Base-by-base conservation (phyloP, 2,888 invertebrate genomes). In the Podotricha telesiphe region DNA sequence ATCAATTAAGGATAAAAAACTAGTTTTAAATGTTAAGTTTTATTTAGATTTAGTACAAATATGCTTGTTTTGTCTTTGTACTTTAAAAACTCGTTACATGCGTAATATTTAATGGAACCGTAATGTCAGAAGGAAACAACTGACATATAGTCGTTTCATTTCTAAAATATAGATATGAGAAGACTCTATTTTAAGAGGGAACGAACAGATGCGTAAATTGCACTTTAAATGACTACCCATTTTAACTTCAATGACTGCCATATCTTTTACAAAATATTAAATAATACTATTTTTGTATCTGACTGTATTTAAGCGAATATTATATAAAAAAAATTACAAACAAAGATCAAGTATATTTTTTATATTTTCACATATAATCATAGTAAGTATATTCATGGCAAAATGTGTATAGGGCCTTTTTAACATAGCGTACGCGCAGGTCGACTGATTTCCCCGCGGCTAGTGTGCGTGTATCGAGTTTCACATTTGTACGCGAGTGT, bases 401-500 rank as follows among this genome's bases (percentile, higher is more conserved):
- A 62, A 28, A 62, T 62, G 61, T 56, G 37, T 51, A 72, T 68
- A 72, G 51, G 71, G 65, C 72, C 69, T 71, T 71, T 66, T 71
- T 69, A 71, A 73, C 61, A 67, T 56, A 75, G 73, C 74, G 74
- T 74, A 73, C 74, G 73, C 75, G 76, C 73, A 68, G 70, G 70
- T 71, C 71, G 70, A 72, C 80, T 82, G 86, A 83, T 86, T 87
- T 86, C 86, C 82, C 79, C 70, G 73, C 68, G 73, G 76, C 75
- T 75, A 80, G 84, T 78, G 81, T 76, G 78, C 69, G 76, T 81
- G 81, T 82, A 82, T 87, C 85, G 79, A 80, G 86, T 86, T 85
- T 82, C 84, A 80, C 77, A 61, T 76, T 67, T 73, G 70, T 69
- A 76, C 68, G 74, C 68, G 75, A 75, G 83, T 81, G 85, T 79